Conservation (phyloP, 2,113 vertebrate genomes). For the Crotophaga sulcirostris region DNA sequence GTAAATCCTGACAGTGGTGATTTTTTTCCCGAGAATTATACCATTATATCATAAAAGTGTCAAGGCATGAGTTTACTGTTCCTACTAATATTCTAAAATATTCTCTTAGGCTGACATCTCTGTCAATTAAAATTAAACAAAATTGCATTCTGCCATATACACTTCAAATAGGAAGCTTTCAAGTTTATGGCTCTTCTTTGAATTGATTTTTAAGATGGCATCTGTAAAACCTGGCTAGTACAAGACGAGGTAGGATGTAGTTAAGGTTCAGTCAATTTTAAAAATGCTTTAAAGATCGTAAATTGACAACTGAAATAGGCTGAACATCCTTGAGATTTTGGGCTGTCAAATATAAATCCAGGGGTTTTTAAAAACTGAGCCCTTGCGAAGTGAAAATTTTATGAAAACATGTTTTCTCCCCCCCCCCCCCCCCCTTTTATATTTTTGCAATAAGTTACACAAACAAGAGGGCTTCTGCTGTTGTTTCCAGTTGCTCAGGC, state of each 20-base stretch:
- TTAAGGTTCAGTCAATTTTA: constrained; percentile 79
- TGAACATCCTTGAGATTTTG: constrained; percentile 58
- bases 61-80: constrained; percentile 82
- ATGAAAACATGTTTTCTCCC: constrained; percentile 50
- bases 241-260: constrained; percentile 77
- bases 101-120: constrained; percentile 82
- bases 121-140: constrained; percentile 86
- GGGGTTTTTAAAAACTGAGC: not conserved
- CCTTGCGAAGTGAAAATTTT: constrained; percentile 60
- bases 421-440: not conserved
- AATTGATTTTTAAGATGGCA: constrained; percentile 84
- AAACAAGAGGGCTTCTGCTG: constrained; percentile 66
- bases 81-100: constrained; percentile 85
- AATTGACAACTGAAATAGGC: constrained; percentile 75
- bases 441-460: constrained; percentile 72
- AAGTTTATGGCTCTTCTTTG: constrained; percentile 76
- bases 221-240: constrained; percentile 79
- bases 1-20: constrained; percentile 75
- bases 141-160: constrained; percentile 80
- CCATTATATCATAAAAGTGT: constrained; percentile 86
- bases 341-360: constrained; percentile 68
- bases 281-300: constrained; percentile 78
- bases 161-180: constrained; percentile 76
- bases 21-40: constrained; percentile 73
- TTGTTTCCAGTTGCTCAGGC: constrained; percentile 65